Evolutionary conservation across 2,797 vertebrate species (phyloP).

Genomic region (Crocidura indochinensis): DNA sequence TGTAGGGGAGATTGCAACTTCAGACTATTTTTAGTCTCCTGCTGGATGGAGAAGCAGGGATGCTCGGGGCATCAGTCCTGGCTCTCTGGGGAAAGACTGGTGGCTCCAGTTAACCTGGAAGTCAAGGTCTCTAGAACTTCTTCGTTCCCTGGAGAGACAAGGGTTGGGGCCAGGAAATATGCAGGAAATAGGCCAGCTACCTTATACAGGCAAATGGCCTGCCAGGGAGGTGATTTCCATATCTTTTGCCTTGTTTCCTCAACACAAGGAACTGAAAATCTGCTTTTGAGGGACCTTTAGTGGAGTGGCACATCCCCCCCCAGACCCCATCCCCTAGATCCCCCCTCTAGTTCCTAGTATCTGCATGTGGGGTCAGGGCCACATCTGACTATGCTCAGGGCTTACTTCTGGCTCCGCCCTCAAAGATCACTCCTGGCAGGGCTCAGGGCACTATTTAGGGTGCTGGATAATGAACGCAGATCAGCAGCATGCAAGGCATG

Average conservation of each 20-base stretch:
- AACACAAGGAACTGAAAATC: slow-evolving; percentile 45
- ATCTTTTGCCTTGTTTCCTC: slow-evolving; percentile 49
- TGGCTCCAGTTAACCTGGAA: background rate
- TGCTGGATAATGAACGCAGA: too few species aligned
- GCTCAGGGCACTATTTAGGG: too few species aligned
- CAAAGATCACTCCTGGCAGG: too few species aligned
- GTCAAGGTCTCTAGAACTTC: slow-evolving; percentile 27
- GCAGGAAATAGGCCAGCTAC: background rate
- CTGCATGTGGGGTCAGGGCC: background rate
- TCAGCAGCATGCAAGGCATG: too few species aligned
- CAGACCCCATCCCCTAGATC: background rate
- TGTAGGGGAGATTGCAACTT: slow-evolving; percentile 73
- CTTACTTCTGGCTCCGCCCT: too few species aligned
- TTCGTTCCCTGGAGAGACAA: slow-evolving; percentile 15
- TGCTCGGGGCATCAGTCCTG: slow-evolving; percentile 67
- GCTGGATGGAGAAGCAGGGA: slow-evolving; percentile 71
- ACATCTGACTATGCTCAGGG: too few species aligned
- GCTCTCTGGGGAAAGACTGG: slow-evolving; percentile 26
- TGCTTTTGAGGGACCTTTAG: background rate
- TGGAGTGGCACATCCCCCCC: background rate
- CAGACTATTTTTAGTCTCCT: slow-evolving; percentile 83
- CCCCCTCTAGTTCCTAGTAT: background rate
- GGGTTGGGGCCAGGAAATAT: background rate
- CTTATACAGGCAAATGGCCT: slow-evolving; percentile 56
- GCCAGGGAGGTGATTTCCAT: slow-evolving; percentile 53